Evolutionary conservation across 2,797 vertebrate species (phyloP), one percentile per base, ranked within the genome.

Genomic region (Mormyrops attenuatus): DNA sequence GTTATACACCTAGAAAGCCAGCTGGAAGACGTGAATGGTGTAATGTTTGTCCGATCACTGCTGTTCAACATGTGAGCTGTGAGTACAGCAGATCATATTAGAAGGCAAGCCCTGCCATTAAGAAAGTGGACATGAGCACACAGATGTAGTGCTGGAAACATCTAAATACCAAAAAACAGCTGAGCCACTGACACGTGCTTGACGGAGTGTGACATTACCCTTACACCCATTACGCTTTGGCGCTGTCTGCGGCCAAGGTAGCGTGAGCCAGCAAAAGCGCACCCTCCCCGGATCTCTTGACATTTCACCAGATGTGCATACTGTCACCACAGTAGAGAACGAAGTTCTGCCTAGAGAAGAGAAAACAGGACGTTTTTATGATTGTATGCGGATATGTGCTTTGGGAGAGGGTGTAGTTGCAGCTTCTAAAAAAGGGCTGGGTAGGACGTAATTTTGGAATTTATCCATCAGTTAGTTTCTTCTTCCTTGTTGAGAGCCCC

Each of bases 291-390:
- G 89, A 89, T 87, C 84, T 50, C 49, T 41, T 73, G 63, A 87
- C 89, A 87, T 89, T 87, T 89, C 89, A 87, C 57, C 89, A 87
- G 63, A 87, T 77, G 89, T 30, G 17, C 44, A 44, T 49, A 44
- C 47, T 49, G 85, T 77, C 26, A 47, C 47, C 30, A 47, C 47
- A 34, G 88, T 34, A n/a, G 20, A 60, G 20, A 87, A 20, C 22
- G 5, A 55, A 85, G 82, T 85, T 22, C 50, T 34, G 34, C 22
- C n/a, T 87, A n/a, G 17, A 50, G 47, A 26, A 85, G 49, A 34
- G 84, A 52, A 22, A 30, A 6, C 9, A 20, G 47, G 11, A 30
- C 11, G 26, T 86, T 30, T 86, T 53, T 41, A 80, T 86, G 82
- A 5, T 8, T 49, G 49, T 1, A 9, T 85, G 84, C 11, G 47